Evolutionary conservation across 2,888 invertebrate species (phyloP), one percentile per base, ranked within the genome.

Genomic region (Melinaea menophilus): DNA sequence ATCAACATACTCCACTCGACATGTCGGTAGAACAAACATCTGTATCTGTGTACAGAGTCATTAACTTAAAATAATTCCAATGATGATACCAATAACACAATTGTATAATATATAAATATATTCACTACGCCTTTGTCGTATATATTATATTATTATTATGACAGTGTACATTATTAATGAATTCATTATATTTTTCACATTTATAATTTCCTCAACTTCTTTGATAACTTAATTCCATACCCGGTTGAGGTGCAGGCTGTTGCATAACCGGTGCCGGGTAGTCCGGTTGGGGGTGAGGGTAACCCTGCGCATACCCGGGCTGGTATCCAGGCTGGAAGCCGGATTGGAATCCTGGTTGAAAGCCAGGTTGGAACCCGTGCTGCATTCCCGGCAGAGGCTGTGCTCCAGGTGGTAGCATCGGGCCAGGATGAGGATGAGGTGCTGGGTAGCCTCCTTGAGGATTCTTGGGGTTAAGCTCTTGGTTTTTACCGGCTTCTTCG

Each of bases 341-440:
- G 2, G 84, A 83, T 63, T 83, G 82, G 55, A 75, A 84, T 0
- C 86, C 86, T 4, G 85, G 82, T 57, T 85, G 86, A 56, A 79
- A 81, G 0, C 86, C 85, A 33, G 86, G 85, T 62, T 86, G 88
- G 54, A 81, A 84, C 0, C 87, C 87, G n/a, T 79, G 73, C 55
- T 88, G 88, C 82, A 86, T 82, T 48, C 86, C 88, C 13, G 87
- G 85, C 55, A 84, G 59, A 4, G 85, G 85, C 58, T 86, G 88
- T 34, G 83, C 80, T 11, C 85, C 85, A 33, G 85, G 87, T 22
- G 85, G 86, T 12, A 82, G 69, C 58, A 72, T 68, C 12, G 81
- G 84, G 12, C 79, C 79, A 2, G 71, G 70, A 13, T 74, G 71
- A 2, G 71, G 70, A 13, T 74, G 71, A 37, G 76, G 75, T 0